phyloP scores from a whole-genome alignment of 1,140 invertebrate species.

The Aphelinus certus region DNA sequence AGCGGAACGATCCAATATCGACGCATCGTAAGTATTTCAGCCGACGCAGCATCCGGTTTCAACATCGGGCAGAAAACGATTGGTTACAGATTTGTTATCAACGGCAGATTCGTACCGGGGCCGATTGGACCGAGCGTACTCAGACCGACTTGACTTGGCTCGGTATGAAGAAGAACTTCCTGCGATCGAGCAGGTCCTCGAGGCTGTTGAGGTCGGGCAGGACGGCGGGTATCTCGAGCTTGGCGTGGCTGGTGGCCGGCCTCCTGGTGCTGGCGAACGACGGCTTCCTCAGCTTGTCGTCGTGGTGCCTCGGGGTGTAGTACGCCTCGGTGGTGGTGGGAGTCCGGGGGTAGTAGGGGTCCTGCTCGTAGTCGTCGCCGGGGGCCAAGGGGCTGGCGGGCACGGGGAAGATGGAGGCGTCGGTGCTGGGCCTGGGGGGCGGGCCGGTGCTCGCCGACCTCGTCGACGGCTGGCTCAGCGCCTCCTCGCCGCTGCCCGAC shows the following conservation, averaged over 20 bases:
- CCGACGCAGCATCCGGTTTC: no score
- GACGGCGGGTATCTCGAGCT: constrained; percentile 49
- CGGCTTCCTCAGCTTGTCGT: not conserved
- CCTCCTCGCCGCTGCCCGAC: not conserved
- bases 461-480: not conserved
- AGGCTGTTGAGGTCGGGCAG: constrained; percentile 54
- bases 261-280: constrained; percentile 28
- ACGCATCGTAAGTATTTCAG: no score
- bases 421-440: constrained; percentile 38
- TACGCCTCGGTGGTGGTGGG: constrained; percentile 50
- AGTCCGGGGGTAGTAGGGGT: constrained; percentile 56
- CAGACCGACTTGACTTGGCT: constrained; percentile 31
- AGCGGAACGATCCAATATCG: no score
- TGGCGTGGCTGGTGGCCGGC: constrained; percentile 2
- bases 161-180: constrained; percentile 56
- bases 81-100: no score
- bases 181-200: constrained; percentile 56
- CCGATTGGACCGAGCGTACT: not conserved
- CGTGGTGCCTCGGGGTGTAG: constrained; percentile 44
- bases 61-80: no score
- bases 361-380: constrained; percentile 45
- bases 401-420: constrained; percentile 46
- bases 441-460: not conserved
- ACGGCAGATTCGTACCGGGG: no score
- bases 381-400: constrained; percentile 46